Evolutionary conservation across 2,888 invertebrate genomes (phyloP), one percentile per base, ranked within the genome.

Genomic region (Leptinotarsa peninsularis): DNA sequence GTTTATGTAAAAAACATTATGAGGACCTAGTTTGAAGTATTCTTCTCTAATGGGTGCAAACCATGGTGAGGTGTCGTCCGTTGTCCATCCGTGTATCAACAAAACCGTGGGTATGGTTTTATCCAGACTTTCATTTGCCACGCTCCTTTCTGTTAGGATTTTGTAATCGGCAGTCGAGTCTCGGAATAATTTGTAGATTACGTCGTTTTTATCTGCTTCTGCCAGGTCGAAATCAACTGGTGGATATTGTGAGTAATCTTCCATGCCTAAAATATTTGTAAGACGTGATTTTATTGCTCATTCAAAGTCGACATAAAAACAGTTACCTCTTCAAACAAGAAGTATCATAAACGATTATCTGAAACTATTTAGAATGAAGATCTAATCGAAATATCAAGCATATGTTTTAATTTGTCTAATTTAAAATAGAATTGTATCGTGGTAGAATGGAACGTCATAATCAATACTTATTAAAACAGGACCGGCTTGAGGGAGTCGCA

Each of bases 11-110:
- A 90, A 84, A 2, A 90, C 83, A 77, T 90, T 90, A 76, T 87
- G 88, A 70, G 89, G 86, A 3, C 84, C 86, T 56, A 86, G 79
- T 66, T 83, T 77, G 56, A 90, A 85, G 76, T 87, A 89, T 21
- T 85, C 88, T 73, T 87, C 82, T 84, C 87, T 90, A 81, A 89
- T 83, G 3, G 85, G 80, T 18, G 82, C 54, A 54, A 74, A 78
- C 49, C 74, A 88, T 5, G 85, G 82, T 56, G 88, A 87, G 54
- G 84, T 85, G 52, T 87, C 86, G 73, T 87, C 88, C 1, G 89
- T 88, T 70, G 89, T 88, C 89, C 89, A 90, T n/a, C 90, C 90
- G 73, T 90, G 90, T 33, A 90, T 88, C 54, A 90, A 85, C 14
- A 90, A 82, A 79, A 90, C 89, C 1, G 89, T 89, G 68, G 86